phyloP scores from a whole-genome alignment of 2,797 vertebrate genomes.

The Periparus ater region DNA sequence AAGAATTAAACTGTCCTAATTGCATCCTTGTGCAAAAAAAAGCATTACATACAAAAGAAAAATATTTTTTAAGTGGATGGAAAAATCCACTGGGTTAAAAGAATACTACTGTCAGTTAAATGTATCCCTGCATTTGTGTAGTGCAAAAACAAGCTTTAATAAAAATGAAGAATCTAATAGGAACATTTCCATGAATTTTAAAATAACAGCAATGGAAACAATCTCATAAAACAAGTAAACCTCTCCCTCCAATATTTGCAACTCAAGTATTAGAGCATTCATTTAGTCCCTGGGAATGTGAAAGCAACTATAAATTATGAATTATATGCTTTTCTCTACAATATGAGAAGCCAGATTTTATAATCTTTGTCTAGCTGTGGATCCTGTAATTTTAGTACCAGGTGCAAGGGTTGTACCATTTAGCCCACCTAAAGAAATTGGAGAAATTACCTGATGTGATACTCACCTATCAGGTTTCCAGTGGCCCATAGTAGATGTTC shows the following conservation, averaged over 20 bases:
- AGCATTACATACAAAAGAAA: constrained; percentile 31
- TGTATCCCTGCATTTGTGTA: not conserved
- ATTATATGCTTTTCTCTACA: constrained; percentile 5
- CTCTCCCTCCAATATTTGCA: constrained; percentile 11
- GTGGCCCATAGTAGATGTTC: not conserved
- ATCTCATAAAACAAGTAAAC: constrained; percentile 42
- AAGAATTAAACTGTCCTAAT: constrained; percentile 49
- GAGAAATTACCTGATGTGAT: not conserved
- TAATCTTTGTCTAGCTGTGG: not conserved
- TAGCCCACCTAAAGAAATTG: not conserved
- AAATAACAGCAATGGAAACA: constrained; percentile 48
- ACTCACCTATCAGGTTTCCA: not conserved
- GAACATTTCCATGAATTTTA: constrained; percentile 43
- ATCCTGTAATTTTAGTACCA: not conserved
- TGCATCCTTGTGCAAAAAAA: constrained; percentile 55
- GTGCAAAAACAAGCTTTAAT: constrained; percentile 32
- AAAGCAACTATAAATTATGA: constrained; percentile 15
- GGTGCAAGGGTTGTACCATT: not conserved
- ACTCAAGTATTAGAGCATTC: not conserved
- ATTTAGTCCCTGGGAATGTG: not conserved
- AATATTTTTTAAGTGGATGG: constrained; percentile 43
- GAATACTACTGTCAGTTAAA: constrained; percentile 43
- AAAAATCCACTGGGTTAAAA: constrained; percentile 48
- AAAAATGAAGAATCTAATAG: constrained; percentile 43
- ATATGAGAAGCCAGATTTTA: not conserved